Percentiles rank a stretch among this genome's conserved stretches.
phyloP scores from a whole-genome alignment of 2,113 vertebrate genomes.

The Urocitellus parryii region DNA sequence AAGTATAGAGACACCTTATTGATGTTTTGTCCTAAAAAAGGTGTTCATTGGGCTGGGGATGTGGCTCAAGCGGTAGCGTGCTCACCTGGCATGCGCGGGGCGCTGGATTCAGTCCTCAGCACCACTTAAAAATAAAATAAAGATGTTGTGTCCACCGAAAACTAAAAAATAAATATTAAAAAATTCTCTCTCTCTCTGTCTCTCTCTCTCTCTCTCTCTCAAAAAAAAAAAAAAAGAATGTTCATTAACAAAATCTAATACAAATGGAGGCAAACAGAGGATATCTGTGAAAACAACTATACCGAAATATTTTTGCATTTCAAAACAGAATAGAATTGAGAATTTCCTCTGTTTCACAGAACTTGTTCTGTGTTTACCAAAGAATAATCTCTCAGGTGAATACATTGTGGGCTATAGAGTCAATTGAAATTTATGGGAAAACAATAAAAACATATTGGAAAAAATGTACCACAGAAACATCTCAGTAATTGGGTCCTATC shows the following conservation, averaged over 20 bases:
- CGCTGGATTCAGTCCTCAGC: too few relatives aligned
- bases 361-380: not conserved
- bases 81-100: too few relatives aligned
- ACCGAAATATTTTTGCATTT: not conserved
- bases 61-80: too few relatives aligned
- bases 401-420: not conserved
- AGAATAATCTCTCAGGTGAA: not conserved
- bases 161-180: too few relatives aligned
- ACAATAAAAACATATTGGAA: not conserved
- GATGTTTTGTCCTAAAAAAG: not conserved
- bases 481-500: not conserved
- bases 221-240: too few relatives aligned
- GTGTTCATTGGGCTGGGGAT: too few relatives aligned
- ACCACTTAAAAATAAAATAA: too few relatives aligned
- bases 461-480: not conserved
- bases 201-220: too few relatives aligned
- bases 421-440: not conserved
- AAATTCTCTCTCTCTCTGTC: too few relatives aligned
- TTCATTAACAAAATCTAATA: not conserved
- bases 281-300: conserved; percentile 20
- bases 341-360: not conserved
- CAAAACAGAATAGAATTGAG: not conserved
- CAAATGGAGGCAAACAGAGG: not conserved
- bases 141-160: too few relatives aligned
- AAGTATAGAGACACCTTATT: not conserved